Evolutionary conservation across 2,888 invertebrate species (phyloP).

Genomic region (Epirrhoe alternata): DNA sequence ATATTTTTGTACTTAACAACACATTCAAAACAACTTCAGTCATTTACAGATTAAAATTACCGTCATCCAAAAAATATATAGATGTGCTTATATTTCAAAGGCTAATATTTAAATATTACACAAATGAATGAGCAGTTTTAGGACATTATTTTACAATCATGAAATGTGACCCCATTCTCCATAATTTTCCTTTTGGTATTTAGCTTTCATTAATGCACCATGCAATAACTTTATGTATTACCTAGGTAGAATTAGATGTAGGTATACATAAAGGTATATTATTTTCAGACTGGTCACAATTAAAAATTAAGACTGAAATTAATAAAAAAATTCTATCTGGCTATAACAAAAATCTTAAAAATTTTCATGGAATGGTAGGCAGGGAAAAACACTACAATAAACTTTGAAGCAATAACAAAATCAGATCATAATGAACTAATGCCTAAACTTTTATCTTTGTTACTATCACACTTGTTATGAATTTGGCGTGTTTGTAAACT

Average conservation of each 20-base stretch:
- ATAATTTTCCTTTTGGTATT: background rate
- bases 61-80: slow-evolving; percentile 1
- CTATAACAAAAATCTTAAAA: slow-evolving; percentile 34
- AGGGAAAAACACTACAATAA: slow-evolving; percentile 63
- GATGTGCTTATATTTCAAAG: background rate
- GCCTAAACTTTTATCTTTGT: slow-evolving; percentile 59
- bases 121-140: slow-evolving; percentile 27
- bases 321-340: slow-evolving; percentile 17
- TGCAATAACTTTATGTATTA: background rate
- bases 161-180: background rate
- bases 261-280: background rate
- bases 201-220: background rate
- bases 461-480: slow-evolving; percentile 72
- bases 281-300: slow-evolving; percentile 12
- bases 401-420: slow-evolving; percentile 71
- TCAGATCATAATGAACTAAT: slow-evolving; percentile 75
- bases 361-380: slow-evolving; percentile 67
- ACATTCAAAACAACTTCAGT: slow-evolving; percentile 29
- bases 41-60: slow-evolving; percentile 15
- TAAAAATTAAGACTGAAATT: slow-evolving; percentile 20
- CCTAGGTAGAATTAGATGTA: background rate
- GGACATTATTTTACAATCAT: background rate
- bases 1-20: slow-evolving; percentile 33
- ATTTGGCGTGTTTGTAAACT: slow-evolving; percentile 73
- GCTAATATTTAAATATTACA: background rate